These are phyloP conservation scores for Chionoecetes opilio DNA, from an alignment of 1,140 invertebrate genomes.

Conservation along the genomic window DNA sequence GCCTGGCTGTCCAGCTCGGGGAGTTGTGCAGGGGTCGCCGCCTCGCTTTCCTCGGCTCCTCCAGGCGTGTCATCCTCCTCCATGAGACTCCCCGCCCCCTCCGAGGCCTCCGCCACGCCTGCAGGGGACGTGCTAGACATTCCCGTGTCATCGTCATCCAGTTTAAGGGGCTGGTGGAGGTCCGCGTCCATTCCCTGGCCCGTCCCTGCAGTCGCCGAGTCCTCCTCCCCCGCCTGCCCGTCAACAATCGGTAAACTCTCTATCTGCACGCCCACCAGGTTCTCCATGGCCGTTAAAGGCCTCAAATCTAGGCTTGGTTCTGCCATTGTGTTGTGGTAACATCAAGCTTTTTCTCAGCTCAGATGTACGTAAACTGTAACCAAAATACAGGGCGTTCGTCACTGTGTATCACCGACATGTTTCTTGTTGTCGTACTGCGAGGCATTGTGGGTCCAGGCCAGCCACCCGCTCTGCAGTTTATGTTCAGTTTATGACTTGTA, in stretches of 20 bases:
- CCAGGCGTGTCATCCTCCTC: background rate
- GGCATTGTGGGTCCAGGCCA: slow-evolving; percentile 68
- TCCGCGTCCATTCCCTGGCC: slow-evolving; percentile 67
- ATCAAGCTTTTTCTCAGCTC: slow-evolving; percentile 59
- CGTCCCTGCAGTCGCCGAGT: slow-evolving; percentile 45
- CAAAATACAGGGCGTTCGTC: slow-evolving; percentile 53
- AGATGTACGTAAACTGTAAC: slow-evolving; percentile 45
- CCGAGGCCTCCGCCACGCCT: background rate
- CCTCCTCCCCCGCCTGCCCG: slow-evolving; percentile 65
- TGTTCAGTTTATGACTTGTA: background rate
- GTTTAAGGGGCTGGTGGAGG: slow-evolving; percentile 55
- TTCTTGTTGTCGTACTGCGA: slow-evolving; percentile 78
- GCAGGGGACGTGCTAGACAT: slow-evolving; percentile 50
- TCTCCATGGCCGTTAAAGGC: slow-evolving; percentile 78
- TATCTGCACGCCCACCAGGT: slow-evolving; percentile 76
- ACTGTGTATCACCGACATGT: slow-evolving; percentile 75
- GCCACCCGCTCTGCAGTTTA: background rate
- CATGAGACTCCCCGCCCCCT: slow-evolving; percentile 28
- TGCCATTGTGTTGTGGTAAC: slow-evolving; percentile 73
- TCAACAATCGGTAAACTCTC: slow-evolving; percentile 67
- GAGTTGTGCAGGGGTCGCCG: background rate
- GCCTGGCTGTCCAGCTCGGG: background rate
- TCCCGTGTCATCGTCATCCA: slow-evolving; percentile 54
- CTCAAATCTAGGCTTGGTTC: slow-evolving; percentile 76
- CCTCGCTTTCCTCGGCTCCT: slow-evolving; percentile 37